Evolutionary conservation across 2,113 vertebrate species (phyloP), one percentile per base, ranked within the genome.

Genomic region (Eptatretus burgeri): DNA sequence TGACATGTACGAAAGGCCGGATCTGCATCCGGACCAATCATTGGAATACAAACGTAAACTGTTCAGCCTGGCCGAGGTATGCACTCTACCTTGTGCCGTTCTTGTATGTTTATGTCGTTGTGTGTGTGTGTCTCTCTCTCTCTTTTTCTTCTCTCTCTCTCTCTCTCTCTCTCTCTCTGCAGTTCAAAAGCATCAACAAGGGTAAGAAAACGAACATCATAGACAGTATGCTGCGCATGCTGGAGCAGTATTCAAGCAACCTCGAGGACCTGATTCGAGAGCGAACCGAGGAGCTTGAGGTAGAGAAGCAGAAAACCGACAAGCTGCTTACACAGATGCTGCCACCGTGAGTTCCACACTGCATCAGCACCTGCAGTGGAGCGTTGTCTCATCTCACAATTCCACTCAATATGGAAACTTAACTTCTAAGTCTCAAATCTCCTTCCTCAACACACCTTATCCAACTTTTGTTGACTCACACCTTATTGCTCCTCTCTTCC

Each of bases 161-260:
- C n/a, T 60, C 13, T 13, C 56, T 19, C 53, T 20, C 56, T 60
- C 56, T n/a, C 10, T 11, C n/a, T n/a, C 56, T 20, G 56, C 67
- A 93, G 83, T 91, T 93, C 72, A 93, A 91, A 76, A 75, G 75
- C 62, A 84, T 89, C 70, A 93, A 87, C 78, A 86, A 87, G 71
- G 84, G 82, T 9, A 87, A 85, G 70, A 86, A 86, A 74, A 87
- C 80, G 50, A 93, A 88, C 71, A 86, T 93, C 63, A 84, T 89
- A 5, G 84, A 95, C 73, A 93, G 82, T 41, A 89, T 93, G 83
- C 71, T 95, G 71, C 72, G 78, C 63, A 93, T 93, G 82, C 74
- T 93, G 71, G 84, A 95, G 68, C 83, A 89, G 71, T 96, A 96
- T 75, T 88, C 82, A 19, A 88, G 83, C 68, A 89, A 88, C 70